Conservation (phyloP, 2,113 vertebrate species). For the Tinamus guttatus region DNA sequence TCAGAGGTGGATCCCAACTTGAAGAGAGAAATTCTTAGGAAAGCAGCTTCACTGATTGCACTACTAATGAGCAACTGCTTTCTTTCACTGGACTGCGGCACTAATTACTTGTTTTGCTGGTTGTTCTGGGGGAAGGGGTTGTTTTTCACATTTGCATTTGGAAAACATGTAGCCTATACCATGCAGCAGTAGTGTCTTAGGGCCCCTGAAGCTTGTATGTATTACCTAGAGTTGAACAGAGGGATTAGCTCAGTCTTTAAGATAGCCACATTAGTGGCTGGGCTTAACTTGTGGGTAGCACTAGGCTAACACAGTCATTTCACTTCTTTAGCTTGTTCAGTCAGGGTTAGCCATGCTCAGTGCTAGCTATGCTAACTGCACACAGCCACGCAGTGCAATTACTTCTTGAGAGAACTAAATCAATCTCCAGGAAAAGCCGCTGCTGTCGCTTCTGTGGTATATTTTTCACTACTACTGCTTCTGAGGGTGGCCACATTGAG, state of each 20-base stretch:
- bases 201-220: background rate
- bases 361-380: background rate
- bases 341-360: background rate
- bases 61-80: background rate
- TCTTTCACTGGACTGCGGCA: background rate
- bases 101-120: background rate
- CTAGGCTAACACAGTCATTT: background rate
- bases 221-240: background rate
- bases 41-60: background rate
- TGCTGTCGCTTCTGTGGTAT: background rate
- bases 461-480: background rate
- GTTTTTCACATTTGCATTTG: background rate
- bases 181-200: background rate
- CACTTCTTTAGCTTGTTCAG: background rate
- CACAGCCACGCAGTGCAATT: background rate
- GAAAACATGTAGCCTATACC: background rate
- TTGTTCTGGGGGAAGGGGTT: background rate
- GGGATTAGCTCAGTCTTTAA: background rate
- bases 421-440: background rate
- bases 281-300: background rate
- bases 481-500: background rate
- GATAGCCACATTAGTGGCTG: background rate
- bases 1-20: background rate
- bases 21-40: too few species aligned
- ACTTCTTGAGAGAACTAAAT: background rate